Percentiles rank a stretch among this genome's conserved stretches.
Evolutionary conservation across 2,888 invertebrate genomes (phyloP).

Genomic region (Cephus pulcher): DNA sequence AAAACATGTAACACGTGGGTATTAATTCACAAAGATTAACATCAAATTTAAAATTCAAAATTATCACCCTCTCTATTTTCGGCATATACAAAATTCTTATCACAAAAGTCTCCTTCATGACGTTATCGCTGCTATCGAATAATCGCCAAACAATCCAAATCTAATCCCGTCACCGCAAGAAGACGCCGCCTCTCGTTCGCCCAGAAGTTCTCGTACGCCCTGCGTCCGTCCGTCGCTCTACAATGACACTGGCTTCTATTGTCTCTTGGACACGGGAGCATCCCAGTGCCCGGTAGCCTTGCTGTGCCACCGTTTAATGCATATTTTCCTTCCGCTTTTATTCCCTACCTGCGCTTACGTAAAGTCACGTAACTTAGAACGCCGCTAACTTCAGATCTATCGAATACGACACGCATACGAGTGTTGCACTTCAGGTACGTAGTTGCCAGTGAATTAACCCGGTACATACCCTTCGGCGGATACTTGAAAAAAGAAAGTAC

Average conservation of each 20-base stretch:
- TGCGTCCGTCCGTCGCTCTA: not conserved
- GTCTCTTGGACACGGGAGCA: slow-evolving; percentile 14
- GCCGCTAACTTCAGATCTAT: not conserved
- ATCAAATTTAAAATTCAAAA: slow-evolving; percentile 1
- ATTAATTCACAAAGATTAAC: not conserved
- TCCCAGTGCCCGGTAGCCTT: slow-evolving; percentile 30
- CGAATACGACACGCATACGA: not conserved
- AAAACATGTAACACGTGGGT: not conserved
- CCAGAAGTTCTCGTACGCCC: not conserved
- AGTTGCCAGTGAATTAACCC: not conserved
- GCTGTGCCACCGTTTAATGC: not conserved
- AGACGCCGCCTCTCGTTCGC: not conserved
- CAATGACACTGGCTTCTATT: not conserved
- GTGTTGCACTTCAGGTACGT: not conserved
- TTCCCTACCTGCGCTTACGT: not conserved
- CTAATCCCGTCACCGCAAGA: not conserved
- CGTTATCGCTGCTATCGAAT: not conserved
- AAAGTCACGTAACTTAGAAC: not conserved
- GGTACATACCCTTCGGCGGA: not conserved
- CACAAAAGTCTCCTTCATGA: slow-evolving; percentile 44
- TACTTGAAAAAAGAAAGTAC: not conserved
- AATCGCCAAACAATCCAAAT: not conserved
- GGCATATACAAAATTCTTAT: slow-evolving; percentile 56
- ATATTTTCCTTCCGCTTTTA: not conserved
- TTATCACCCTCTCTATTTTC: slow-evolving; percentile 44